These are phyloP conservation scores for Agrotis exclamationis DNA, from an alignment of 2,888 invertebrate species.

Conservation along the genomic window DNA sequence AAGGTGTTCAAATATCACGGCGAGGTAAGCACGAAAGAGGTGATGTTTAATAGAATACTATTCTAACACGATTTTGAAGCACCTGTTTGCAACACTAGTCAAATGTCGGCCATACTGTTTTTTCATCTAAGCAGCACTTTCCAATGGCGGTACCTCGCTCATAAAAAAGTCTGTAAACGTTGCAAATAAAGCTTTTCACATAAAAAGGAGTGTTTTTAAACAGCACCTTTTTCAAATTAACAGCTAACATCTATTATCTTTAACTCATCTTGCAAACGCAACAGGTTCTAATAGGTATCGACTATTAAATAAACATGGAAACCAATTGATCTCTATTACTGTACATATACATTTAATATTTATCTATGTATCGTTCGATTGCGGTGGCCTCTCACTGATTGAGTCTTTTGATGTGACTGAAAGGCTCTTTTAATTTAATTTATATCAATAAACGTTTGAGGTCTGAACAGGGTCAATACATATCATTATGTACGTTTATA, in stretches of 20 bases:
- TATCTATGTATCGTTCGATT: conserved; percentile 44
- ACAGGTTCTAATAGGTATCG: neutral
- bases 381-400: conserved; percentile 65
- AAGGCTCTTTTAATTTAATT: conserved; percentile 65
- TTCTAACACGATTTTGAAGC: no score
- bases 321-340: conserved; percentile 37
- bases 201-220: no score
- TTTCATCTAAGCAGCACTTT: no score
- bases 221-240: no score
- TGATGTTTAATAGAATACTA: no score
- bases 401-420: conserved; percentile 67
- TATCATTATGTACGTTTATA: neutral
- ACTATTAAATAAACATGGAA: conserved; percentile 6
- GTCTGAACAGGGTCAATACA: conserved; percentile 29
- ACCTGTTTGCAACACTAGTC: no score
- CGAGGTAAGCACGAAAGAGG: no score
- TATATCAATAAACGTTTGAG: conserved; percentile 52
- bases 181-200: no score
- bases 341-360: conserved; percentile 38
- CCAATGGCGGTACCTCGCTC: no score
- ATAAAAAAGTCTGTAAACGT: no score
- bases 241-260: neutral
- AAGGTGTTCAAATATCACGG: no score
- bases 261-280: neutral
- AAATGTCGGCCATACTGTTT: no score